These are phyloP conservation scores for Tenthredo distinguenda DNA, from an alignment of 2,888 invertebrate species.

Conservation along the genomic window DNA sequence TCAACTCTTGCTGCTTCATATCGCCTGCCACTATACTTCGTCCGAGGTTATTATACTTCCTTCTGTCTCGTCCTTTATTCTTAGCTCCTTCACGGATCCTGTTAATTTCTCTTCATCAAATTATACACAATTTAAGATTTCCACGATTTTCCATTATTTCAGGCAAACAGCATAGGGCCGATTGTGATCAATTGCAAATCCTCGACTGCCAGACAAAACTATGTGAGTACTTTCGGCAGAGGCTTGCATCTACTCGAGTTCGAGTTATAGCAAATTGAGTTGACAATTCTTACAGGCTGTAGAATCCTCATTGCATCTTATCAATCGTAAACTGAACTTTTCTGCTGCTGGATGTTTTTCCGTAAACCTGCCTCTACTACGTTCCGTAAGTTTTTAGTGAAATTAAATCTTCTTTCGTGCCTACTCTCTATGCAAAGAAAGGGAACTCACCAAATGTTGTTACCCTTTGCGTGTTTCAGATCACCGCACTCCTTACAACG, in stretches of 20 bases:
- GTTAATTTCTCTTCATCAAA: not conserved
- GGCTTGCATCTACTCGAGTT: not conserved
- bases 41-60: slow-evolving; percentile 63
- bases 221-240: slow-evolving; percentile 32
- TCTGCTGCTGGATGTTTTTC: slow-evolving; percentile 72
- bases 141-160: slow-evolving; percentile 17
- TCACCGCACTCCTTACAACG: slow-evolving; percentile 67
- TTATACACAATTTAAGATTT: not conserved
- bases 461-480: slow-evolving; percentile 64
- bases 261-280: not conserved
- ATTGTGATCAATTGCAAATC: slow-evolving; percentile 66
- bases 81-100: not conserved
- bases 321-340: slow-evolving; percentile 70
- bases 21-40: slow-evolving; percentile 67
- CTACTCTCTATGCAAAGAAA: not conserved
- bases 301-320: slow-evolving; percentile 66
- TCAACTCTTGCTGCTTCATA: slow-evolving; percentile 68
- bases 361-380: slow-evolving; percentile 69
- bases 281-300: slow-evolving; percentile 53
- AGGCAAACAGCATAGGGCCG: slow-evolving; percentile 69
- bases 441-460: not conserved
- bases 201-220: slow-evolving; percentile 32
- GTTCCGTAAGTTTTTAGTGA: slow-evolving; percentile 68
- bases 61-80: not conserved
- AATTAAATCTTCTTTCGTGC: not conserved